A percentile compares a stretch with the other conserved stretches of the same genome.
Evolutionary conservation across 2,888 invertebrate genomes (phyloP).

Genomic region (Flabesymbios commensalis): DNA sequence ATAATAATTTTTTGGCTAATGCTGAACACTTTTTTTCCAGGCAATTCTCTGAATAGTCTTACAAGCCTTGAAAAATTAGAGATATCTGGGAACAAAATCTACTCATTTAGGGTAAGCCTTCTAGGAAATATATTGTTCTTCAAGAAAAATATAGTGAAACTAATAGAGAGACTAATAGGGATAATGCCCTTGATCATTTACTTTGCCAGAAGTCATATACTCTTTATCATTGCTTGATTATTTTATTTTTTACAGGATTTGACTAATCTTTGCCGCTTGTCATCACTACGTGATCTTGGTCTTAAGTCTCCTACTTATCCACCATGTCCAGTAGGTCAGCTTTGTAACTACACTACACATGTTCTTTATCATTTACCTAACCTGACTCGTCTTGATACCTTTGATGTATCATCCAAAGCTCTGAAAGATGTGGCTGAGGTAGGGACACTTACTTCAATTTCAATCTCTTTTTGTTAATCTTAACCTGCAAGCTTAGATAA

Average conservation of each 20-base stretch:
- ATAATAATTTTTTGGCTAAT: too few species aligned
- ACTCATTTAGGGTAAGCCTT: constrained; percentile 49
- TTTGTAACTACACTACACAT: constrained; percentile 60
- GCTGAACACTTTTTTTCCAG: constrained; percentile 37
- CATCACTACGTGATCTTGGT: constrained; percentile 45
- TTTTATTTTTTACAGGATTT: constrained; percentile 46
- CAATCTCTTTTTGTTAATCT: not conserved
- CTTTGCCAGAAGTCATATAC: too few species aligned
- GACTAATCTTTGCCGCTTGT: constrained; percentile 50
- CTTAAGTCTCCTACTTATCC: constrained; percentile 56
- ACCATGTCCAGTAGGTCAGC: constrained; percentile 53
- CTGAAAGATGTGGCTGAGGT: constrained; percentile 58
- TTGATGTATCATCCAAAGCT: constrained; percentile 51
- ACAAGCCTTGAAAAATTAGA: constrained; percentile 51
- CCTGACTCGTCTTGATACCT: constrained; percentile 52
- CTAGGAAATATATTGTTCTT: too few species aligned
- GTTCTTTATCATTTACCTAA: constrained; percentile 58
- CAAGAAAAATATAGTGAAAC: too few species aligned
- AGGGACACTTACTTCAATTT: constrained; percentile 5
- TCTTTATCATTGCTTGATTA: too few species aligned
- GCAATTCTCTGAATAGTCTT: constrained; percentile 49
- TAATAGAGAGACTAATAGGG: too few species aligned
- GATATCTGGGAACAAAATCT: constrained; percentile 58
- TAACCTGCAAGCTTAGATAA: too few species aligned
- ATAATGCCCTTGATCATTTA: too few species aligned